Percentiles rank a stretch among this genome's conserved stretches.
phyloP scores from a whole-genome alignment of 2,888 invertebrate species.

The Cancer borealis region DNA sequence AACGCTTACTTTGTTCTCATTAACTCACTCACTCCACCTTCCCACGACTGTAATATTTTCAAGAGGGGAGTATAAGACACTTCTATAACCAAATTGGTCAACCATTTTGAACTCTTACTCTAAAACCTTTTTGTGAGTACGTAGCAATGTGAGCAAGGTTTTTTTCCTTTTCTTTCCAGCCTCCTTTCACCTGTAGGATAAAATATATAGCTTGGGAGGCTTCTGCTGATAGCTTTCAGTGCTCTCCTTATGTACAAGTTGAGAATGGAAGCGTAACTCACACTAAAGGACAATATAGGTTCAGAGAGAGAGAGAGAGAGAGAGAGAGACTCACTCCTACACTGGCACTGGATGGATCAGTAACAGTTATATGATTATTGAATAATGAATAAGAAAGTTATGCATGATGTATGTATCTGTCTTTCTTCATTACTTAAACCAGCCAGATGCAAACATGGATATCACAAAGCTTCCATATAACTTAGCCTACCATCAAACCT shows the following conservation, averaged over 20 bases:
- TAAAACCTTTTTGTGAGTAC: too few species aligned
- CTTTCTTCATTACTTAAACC: constrained; percentile 38
- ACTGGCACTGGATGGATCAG: neutral
- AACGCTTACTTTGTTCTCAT: too few species aligned
- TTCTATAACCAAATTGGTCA: too few species aligned
- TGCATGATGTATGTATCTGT: neutral
- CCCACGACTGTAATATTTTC: too few species aligned
- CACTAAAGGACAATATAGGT: neutral
- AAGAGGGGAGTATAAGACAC: too few species aligned
- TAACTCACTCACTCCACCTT: too few species aligned
- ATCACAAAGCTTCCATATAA: constrained; percentile 93
- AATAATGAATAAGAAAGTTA: neutral
- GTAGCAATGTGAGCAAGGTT: too few species aligned
- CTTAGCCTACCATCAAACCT: constrained; percentile 91
- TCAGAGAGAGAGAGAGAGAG: neutral
- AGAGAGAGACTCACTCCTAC: neutral
- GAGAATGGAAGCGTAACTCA: neutral
- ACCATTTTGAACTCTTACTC: too few species aligned
- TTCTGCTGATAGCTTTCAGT: constrained; percentile 86
- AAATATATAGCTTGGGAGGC: constrained; percentile 83
- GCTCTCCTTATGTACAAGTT: constrained; percentile 85
- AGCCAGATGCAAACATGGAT: constrained; percentile 89
- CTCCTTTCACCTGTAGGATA: too few species aligned
- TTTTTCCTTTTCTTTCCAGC: too few species aligned
- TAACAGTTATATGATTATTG: neutral